phyloP scores from a whole-genome alignment of 2,888 invertebrate species.

The Drosophila fungiperda region DNA sequence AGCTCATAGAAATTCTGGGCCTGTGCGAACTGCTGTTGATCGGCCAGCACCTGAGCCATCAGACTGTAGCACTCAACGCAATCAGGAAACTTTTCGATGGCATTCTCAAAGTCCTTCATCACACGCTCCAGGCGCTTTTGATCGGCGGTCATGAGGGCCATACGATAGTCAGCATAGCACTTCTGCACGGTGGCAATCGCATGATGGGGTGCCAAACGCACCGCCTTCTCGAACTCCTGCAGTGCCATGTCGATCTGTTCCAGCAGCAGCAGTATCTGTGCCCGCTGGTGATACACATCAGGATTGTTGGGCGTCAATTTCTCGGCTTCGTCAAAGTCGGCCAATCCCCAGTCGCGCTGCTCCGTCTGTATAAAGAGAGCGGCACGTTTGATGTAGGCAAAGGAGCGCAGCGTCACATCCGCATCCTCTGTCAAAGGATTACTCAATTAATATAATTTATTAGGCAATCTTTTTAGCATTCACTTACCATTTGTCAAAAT shows the following conservation, averaged over 20 bases:
- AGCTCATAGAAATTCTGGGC: conserved; percentile 93
- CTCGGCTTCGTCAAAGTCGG: conserved; percentile 92
- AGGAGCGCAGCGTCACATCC: conserved; percentile 89
- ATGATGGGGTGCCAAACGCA: conserved; percentile 92
- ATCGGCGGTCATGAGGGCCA: conserved; percentile 88
- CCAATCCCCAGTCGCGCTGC: conserved; percentile 89
- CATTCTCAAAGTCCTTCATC: conserved; percentile 90
- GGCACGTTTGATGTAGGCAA: conserved; percentile 95
- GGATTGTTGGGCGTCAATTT: conserved; percentile 91
- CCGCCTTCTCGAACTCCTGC: conserved; percentile 92
- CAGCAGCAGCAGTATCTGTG: conserved; percentile 93
- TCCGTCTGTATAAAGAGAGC: conserved; percentile 93
- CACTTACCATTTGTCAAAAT: conserved; percentile 87
- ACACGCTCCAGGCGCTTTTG: conserved; percentile 88
- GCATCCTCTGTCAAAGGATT: conserved; percentile 84
- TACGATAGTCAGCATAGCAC: conserved; percentile 94
- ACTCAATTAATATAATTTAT: background rate
- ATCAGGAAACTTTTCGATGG: conserved; percentile 91
- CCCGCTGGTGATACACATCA: conserved; percentile 97
- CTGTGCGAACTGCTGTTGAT: conserved; percentile 92
- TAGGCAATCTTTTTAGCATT: background rate
- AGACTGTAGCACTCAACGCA: conserved; percentile 95
- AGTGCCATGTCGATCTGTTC: conserved; percentile 93
- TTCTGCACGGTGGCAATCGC: conserved; percentile 95
- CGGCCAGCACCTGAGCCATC: conserved; percentile 95